Conservation (phyloP, 2,113 vertebrate genomes). For the Bujurquina vittata region DNA sequence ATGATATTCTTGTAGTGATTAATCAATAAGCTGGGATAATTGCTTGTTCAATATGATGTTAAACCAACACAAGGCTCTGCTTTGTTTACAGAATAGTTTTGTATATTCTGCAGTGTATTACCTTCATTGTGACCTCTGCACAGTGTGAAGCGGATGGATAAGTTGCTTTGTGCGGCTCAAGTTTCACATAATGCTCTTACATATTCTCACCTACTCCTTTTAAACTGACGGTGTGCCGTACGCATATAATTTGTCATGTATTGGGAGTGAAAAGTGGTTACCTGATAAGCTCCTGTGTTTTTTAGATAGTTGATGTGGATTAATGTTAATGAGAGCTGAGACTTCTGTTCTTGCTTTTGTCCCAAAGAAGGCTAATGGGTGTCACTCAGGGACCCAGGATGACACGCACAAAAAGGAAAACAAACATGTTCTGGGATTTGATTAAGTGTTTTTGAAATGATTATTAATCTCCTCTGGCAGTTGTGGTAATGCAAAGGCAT, state of each 20-base stretch:
- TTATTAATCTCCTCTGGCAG: neutral
- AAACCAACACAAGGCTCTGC: neutral
- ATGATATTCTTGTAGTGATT: neutral
- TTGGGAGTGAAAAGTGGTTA: neutral
- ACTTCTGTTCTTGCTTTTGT: conserved; percentile 8
- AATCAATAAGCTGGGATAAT: neutral
- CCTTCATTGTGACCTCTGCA: neutral
- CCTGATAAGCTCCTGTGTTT: conserved; percentile 1
- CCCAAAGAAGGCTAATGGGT: neutral
- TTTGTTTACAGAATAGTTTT: neutral
- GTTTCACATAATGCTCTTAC: fast-evolving
- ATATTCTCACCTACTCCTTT: neutral
- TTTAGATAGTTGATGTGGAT: conserved; percentile 1
- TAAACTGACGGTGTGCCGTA: neutral
- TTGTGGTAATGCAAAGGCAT: neutral
- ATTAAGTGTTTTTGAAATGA: neutral
- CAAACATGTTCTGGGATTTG: conserved; percentile 9
- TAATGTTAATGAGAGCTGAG: conserved; percentile 8
- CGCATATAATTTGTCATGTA: neutral
- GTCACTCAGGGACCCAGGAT: neutral
- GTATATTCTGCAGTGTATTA: neutral
- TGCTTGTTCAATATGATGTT: neutral
- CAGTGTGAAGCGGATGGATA: neutral
- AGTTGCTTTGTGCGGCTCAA: neutral
- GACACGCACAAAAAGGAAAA: conserved; percentile 1